phyloP scores from a whole-genome alignment of 2,888 invertebrate genomes.

The Zhuqinia jingwanae region DNA sequence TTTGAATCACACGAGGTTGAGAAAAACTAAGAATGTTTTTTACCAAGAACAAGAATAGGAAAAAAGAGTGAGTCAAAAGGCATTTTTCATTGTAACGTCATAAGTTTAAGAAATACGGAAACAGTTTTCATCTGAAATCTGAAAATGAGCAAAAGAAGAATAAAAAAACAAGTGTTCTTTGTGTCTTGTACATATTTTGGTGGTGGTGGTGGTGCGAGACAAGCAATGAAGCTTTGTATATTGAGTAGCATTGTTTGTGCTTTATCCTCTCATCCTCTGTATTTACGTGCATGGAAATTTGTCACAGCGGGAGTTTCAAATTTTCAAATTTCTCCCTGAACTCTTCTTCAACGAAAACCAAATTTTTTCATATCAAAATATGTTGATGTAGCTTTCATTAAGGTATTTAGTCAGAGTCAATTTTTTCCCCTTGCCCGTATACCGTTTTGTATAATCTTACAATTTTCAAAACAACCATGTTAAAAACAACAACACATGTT shows the following conservation, averaged over 20 bases:
- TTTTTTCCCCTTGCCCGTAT: neutral
- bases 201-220: neutral
- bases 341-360: neutral
- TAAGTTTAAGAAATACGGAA: slow-evolving; percentile 9
- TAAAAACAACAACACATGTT: slow-evolving; percentile 48
- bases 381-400: slow-evolving; percentile 64
- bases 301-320: slow-evolving; percentile 64
- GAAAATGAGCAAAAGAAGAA: slow-evolving; percentile 11
- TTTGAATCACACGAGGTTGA: slow-evolving; percentile 64
- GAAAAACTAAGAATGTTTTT: slow-evolving; percentile 10
- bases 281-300: slow-evolving; percentile 64
- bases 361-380: slow-evolving; percentile 39
- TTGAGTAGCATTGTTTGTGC: no score
- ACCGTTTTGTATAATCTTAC: neutral
- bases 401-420: slow-evolving; percentile 46
- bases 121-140: neutral
- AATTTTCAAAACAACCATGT: slow-evolving; percentile 30
- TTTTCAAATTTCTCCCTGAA: slow-evolving; percentile 24
- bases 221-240: no score
- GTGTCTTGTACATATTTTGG: neutral
- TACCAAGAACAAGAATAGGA: neutral
- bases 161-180: neutral
- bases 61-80: slow-evolving; percentile 21
- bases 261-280: slow-evolving; percentile 32
- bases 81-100: neutral